Evolutionary conservation across 2,113 vertebrate genomes (phyloP).

Genomic region (Lichenostomus cassidix): DNA sequence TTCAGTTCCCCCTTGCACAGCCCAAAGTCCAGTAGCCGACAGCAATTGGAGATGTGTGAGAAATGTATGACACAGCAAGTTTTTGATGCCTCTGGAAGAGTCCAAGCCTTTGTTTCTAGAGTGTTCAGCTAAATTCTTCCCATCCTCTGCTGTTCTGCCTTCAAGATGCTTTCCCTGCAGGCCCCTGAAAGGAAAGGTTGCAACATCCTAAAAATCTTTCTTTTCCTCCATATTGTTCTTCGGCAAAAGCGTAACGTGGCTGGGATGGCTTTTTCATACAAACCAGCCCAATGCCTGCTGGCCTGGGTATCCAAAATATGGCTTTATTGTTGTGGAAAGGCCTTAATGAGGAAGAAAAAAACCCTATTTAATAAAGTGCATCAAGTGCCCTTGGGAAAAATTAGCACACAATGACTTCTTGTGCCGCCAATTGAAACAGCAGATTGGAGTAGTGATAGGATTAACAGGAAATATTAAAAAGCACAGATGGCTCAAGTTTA

Average conservation of each 20-base stretch:
- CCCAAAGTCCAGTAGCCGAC: neutral
- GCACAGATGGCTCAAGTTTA: constrained; percentile 74
- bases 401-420: constrained; percentile 74
- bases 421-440: constrained; percentile 64
- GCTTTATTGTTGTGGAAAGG: constrained; percentile 66
- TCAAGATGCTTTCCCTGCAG: neutral
- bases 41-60: neutral
- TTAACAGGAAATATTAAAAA: constrained; percentile 73
- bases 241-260: neutral
- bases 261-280: neutral
- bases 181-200: neutral
- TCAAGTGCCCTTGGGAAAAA: constrained; percentile 71
- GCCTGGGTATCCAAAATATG: constrained; percentile 43
- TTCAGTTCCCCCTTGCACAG: neutral
- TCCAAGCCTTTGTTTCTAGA: neutral
- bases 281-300: constrained; percentile 50
- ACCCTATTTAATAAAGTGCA: constrained; percentile 68
- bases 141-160: neutral
- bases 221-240: constrained; percentile 32
- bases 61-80: neutral
- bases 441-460: constrained; percentile 51
- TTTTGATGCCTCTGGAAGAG: neutral
- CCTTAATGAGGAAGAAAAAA: constrained; percentile 64
- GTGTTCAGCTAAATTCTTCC: neutral
- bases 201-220: neutral